Conservation (phyloP, 2,113 vertebrate genomes). For the Marmota monax region DNA sequence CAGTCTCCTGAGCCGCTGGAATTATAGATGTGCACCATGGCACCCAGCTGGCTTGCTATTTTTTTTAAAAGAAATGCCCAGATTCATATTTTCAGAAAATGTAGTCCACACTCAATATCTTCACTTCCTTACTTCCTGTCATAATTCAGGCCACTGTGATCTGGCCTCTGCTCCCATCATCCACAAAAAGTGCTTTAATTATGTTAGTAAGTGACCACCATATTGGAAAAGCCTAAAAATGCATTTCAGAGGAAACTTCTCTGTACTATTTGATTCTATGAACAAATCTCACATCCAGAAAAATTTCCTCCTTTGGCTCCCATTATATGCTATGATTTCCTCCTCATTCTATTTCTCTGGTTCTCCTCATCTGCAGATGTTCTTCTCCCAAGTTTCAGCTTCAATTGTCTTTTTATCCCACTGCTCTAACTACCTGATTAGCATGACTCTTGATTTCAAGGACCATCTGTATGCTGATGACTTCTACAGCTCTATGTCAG, state of each 20-base stretch:
- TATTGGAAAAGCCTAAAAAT: conserved; percentile 1
- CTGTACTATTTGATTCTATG: conserved; percentile 3
- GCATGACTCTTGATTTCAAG: conserved; percentile 7
- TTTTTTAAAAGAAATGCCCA: not conserved
- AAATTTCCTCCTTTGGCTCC: not conserved
- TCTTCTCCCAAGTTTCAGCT: not conserved
- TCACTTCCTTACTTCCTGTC: not conserved
- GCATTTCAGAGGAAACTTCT: conserved; percentile 9
- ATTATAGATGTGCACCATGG: no score
- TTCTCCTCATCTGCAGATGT: not conserved
- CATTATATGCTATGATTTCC: not conserved
- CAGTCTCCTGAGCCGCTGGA: not conserved
- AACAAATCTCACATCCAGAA: conserved; percentile 34
- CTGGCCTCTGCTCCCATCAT: not conserved
- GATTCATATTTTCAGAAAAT: not conserved
- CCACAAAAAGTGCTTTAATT: not conserved
- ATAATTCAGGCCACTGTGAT: not conserved
- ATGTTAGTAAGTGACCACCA: not conserved
- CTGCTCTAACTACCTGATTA: not conserved
- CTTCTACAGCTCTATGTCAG: not conserved
- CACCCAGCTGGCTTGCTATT: not conserved
- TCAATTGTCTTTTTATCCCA: not conserved
- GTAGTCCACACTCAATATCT: not conserved
- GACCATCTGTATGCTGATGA: not conserved
- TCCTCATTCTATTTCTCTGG: not conserved